A percentile compares a stretch with the other conserved stretches of the same genome.
Conservation (phyloP, 2,113 vertebrate genomes). For the Monarcha castaneiventris region DNA sequence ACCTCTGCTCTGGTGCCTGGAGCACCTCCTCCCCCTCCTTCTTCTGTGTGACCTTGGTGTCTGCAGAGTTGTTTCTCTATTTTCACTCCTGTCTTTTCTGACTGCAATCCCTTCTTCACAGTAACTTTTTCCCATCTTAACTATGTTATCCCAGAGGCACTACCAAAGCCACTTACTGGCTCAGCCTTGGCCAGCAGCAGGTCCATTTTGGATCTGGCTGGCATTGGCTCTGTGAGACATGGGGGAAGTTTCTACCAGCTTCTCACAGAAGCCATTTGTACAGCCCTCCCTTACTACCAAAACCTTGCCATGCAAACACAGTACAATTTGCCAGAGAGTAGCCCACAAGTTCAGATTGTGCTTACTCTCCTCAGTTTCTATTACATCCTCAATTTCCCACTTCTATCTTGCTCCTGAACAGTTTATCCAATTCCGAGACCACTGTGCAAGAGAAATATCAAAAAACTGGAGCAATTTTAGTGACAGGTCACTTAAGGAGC, state of each 20-base stretch:
- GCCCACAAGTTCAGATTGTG: background rate
- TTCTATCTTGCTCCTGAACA: background rate
- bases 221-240: background rate
- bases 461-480: background rate
- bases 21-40: background rate
- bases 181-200: background rate
- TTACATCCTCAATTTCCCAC: background rate
- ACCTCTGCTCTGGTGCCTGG: fast-evolving
- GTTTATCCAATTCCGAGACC: background rate
- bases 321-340: background rate
- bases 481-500: background rate
- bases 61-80: background rate
- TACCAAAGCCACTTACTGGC: too few relatives aligned
- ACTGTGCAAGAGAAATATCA: background rate
- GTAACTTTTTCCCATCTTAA: background rate
- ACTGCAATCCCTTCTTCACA: background rate
- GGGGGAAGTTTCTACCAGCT: background rate
- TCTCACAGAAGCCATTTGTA: background rate
- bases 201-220: background rate
- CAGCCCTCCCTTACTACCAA: background rate
- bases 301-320: background rate
- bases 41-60: fast-evolving
- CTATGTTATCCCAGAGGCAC: background rate
- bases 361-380: background rate
- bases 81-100: background rate